Base-by-base conservation (phyloP, 2,113 vertebrate species). In the Pterocles gutturalis region DNA sequence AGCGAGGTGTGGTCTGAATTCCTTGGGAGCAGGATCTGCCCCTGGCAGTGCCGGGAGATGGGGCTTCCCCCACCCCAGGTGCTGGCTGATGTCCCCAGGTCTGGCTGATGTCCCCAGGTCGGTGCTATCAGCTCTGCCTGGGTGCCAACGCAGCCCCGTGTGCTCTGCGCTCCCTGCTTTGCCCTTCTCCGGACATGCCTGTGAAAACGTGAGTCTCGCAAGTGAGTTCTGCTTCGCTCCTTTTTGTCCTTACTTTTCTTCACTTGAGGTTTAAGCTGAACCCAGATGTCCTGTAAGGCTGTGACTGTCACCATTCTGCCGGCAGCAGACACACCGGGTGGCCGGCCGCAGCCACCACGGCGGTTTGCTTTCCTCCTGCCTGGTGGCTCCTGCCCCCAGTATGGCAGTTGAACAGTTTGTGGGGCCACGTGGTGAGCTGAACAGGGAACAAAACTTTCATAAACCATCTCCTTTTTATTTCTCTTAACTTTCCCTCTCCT, bases 71-170 rank as follows among this genome's bases (percentile, higher is more conserved):
- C 3, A 29, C 48, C 53, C 65, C 51, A 10, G 55, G 65, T 6
- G 0, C 38, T 24, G 67, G 17, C 20, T 24, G 79, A 33, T 38
- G 70, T 82, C 48, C 53, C 65, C 51, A 10, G 55, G 65, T 6
- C 43, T 24, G 67, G 17, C 20, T 24, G 79, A 33, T 38, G 70
- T 82, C 55, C 81, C 49, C 38, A 46, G 38, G 34, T 38, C 1
- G 1, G 26, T 26, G 72, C 19, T 8, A 0, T 46, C 3, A 45
- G 64, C 58, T 66, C 54, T 62, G 60, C 89, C 49, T 51, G 0
- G 0, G 7, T 57, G 57, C 28, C 58, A 38, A 21, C 3, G 3
- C 7, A 13, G 33, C 33, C 25, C 8, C 7, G 1, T 0, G 3
- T 8, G n/a, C 45, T 53, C 65, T 45, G 18, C 6, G 1, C 20